Conservation (phyloP, 2,113 vertebrate species). For the Saguinus midas region DNA sequence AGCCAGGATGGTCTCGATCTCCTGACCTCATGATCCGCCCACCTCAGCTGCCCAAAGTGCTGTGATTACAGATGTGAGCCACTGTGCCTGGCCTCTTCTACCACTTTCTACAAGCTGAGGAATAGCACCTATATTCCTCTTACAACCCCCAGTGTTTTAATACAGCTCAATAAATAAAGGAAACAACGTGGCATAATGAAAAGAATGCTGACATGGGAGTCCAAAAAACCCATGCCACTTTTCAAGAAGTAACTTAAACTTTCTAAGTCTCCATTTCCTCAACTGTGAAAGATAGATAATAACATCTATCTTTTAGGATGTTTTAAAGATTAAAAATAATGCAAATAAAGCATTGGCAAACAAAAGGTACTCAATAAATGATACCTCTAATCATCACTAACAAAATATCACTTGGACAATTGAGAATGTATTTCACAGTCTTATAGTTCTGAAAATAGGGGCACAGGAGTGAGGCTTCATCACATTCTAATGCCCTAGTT, state of each 20-base stretch:
- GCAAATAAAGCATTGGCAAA: constrained; percentile 18
- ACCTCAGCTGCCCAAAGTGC: too few species aligned
- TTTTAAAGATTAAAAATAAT: constrained; percentile 28
- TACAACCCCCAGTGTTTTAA: neutral
- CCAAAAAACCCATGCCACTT: neutral
- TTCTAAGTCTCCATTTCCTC: neutral
- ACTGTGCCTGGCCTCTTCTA: too few species aligned
- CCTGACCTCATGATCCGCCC: too few species aligned
- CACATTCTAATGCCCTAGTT: neutral
- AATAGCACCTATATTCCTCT: neutral
- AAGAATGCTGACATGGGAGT: neutral
- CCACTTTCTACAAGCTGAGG: neutral
- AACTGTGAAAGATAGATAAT: neutral
- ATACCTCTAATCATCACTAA: neutral
- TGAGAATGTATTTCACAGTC: neutral
- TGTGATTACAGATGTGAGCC: too few species aligned
- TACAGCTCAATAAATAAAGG: constrained; percentile 12
- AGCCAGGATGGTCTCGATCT: too few species aligned
- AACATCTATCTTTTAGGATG: neutral
- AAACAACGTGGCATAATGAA: neutral
- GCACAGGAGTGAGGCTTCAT: neutral
- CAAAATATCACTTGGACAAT: constrained; percentile 4
- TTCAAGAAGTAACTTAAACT: constrained; percentile 33
- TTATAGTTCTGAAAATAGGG: neutral
- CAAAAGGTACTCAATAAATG: neutral